A percentile compares a stretch with the other conserved stretches of the same genome.
These are phyloP conservation scores for Aporophyla nigra DNA, from an alignment of 2,888 invertebrate species.

Conservation along the genomic window DNA sequence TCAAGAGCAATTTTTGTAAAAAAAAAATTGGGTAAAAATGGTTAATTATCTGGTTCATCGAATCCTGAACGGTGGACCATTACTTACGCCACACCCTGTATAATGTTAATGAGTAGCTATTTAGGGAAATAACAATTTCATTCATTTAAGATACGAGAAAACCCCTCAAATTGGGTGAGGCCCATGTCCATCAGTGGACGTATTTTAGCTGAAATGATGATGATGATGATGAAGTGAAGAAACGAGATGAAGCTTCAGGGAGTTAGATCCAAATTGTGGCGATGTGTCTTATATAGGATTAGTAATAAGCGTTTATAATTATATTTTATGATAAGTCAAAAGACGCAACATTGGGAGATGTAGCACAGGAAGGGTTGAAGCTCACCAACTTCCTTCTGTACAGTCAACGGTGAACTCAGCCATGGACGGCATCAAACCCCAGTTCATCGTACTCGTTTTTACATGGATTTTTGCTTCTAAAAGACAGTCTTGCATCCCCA, in stretches of 20 bases:
- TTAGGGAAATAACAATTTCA: conserved; percentile 6
- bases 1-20: no score
- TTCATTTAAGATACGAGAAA: neutral
- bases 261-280: conserved; percentile 13
- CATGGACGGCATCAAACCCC: neutral
- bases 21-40: no score
- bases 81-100: no score
- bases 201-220: no score
- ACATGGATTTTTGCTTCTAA: neutral
- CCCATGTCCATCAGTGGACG: no score
- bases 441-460: neutral
- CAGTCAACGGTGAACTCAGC: neutral
- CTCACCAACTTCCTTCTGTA: neutral
- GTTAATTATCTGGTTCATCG: no score
- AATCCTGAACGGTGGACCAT: no score
- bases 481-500: neutral
- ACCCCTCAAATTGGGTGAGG: no score
- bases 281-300: neutral
- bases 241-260: conserved; percentile 8
- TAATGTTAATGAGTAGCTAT: neutral
- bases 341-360: neutral
- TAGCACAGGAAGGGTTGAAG: neutral
- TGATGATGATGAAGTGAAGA: no score
- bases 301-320: neutral
- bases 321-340: neutral